Base-by-base conservation (phyloP, 92 coral and sea anemone genomes). In the Hydrozoanthus gracilis region DNA sequence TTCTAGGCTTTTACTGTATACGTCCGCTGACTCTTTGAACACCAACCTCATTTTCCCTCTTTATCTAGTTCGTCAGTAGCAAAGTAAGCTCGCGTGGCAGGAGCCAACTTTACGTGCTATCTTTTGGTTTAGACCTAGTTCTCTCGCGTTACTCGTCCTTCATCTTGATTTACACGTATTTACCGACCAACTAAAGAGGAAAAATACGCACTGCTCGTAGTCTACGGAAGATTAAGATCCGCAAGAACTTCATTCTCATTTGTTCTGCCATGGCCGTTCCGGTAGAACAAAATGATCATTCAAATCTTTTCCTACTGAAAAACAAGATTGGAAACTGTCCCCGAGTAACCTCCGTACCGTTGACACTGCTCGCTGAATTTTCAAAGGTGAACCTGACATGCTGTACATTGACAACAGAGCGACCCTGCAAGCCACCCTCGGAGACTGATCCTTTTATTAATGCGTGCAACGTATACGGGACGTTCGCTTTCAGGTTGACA, bases 261-360 rank as follows among this genome's bases (percentile, higher is more conserved):
- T 11, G 12, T 11, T 58, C 12, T 58, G 3, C 15, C 12, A 58
- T 2, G 15, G 4, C 64, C 15, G 4, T 12, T 11, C 15, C 64
- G 64, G 15, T 11, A 58, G 15, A 58, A 58, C 15, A 58, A 12
- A 11, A 1, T 11, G 12, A 11, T 15, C 16, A 65, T 39, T 65
- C 7, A 5, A 20, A 6, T 6, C 1, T 66, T 66, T 66, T 20
- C 8, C 44, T 17, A 66, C 71, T 12, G 46, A 54, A 77, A 77
- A 77, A 77, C n/a, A 77, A 77, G 12, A 77, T 20, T 3, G 83
- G 83, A 77, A 77, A 77, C 45, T 77, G 83, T 5, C 83, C 83
- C 4, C 5, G 17, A 14, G 49, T 13, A 11, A 54, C 67, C 9
- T 14, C 61, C 12, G 83, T 77, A 5, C 83, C 83, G 39, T 77